These are phyloP conservation scores for Ennomos erosarius DNA, from an alignment of 2,888 invertebrate species.

Conservation along the genomic window DNA sequence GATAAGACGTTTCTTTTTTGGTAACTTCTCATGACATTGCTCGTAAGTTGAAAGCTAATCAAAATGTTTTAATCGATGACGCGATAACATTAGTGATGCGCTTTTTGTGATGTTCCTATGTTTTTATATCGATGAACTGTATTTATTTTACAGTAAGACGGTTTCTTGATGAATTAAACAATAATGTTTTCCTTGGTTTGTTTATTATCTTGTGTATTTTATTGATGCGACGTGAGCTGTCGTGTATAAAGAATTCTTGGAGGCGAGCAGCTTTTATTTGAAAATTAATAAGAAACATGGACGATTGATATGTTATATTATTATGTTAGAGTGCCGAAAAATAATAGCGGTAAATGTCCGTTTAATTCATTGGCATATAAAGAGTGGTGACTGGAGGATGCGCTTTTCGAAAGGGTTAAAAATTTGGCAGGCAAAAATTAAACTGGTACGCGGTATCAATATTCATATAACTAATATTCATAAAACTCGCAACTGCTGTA, in stretches of 20 bases:
- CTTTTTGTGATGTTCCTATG: slow-evolving; percentile 44
- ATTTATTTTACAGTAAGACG: slow-evolving; percentile 42
- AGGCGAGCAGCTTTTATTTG: no score
- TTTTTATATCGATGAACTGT: slow-evolving; percentile 49
- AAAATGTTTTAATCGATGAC: slow-evolving; percentile 85
- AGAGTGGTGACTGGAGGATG: no score
- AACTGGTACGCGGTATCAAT: no score
- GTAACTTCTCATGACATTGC: slow-evolving; percentile 78
- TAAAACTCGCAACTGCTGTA: no score
- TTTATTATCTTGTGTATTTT: slow-evolving; percentile 12
- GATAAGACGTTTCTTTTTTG: slow-evolving; percentile 71
- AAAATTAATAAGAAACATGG: no score
- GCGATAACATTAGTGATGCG: slow-evolving; percentile 78
- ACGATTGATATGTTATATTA: no score
- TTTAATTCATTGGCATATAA: no score
- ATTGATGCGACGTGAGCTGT: slow-evolving; percentile 4
- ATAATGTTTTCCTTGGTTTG: slow-evolving; percentile 34
- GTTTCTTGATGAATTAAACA: slow-evolving; percentile 42
- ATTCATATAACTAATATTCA: no score
- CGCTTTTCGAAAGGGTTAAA: no score
- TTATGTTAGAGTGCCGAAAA: no score
- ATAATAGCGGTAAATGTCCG: no score
- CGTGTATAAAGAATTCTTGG: background rate
- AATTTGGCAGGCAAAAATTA: no score
- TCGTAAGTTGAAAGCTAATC: slow-evolving; percentile 84